Evolutionary conservation across 2,888 invertebrate species (phyloP).

Genomic region (Drosophila diplacantha): DNA sequence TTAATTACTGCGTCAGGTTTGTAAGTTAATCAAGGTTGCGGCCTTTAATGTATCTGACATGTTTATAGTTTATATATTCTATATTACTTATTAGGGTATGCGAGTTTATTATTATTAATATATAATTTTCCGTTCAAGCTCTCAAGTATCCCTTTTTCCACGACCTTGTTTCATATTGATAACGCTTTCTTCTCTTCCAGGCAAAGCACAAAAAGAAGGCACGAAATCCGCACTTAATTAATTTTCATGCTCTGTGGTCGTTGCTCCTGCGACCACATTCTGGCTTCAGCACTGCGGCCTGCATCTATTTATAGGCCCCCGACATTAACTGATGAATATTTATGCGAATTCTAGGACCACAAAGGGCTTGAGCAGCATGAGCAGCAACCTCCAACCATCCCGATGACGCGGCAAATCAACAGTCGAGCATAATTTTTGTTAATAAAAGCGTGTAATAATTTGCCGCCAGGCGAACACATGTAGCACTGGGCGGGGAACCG

Average conservation of each 20-base stretch:
- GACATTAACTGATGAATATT: constrained; percentile 64
- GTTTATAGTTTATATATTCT: background rate
- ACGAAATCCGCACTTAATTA: constrained; percentile 61
- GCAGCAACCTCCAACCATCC: constrained; percentile 6
- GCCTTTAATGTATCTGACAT: background rate
- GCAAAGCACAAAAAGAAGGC: background rate
- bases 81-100: background rate
- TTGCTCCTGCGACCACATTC: constrained; percentile 19
- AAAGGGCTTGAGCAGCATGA: background rate
- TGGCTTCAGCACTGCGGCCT: constrained; percentile 4
- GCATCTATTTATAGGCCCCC: constrained; percentile 50
- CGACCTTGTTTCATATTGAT: constrained; percentile 10
- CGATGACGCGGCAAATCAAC: constrained; percentile 62
- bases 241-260: constrained; percentile 50
- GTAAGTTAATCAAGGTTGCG: background rate
- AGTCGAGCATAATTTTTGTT: constrained; percentile 57
- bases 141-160: background rate
- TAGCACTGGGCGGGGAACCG: background rate
- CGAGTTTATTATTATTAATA: background rate
- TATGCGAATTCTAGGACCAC: constrained; percentile 25
- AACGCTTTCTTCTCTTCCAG: constrained; percentile 6
- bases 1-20: background rate
- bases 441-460: constrained; percentile 59
- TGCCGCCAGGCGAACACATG: constrained; percentile 27
- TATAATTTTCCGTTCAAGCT: too few species aligned